Percentiles rank a stretch among this genome's conserved stretches.
Conservation (phyloP, 2,888 invertebrate genomes). For the Stenodera caucasica region DNA sequence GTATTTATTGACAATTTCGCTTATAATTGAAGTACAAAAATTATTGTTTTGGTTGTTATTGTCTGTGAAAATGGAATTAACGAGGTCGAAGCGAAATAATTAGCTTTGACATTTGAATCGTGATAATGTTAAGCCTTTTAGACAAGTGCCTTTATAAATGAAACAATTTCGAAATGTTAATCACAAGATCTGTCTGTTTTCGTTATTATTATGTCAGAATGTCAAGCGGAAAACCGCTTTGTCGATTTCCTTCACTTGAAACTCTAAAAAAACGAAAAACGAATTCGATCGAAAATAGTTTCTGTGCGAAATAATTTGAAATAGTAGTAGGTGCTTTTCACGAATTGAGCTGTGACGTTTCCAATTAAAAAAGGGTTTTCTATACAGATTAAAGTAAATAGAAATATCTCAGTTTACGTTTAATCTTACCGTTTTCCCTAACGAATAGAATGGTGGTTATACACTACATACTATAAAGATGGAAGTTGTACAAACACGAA, state of each 20-base stretch:
- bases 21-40: constrained; percentile 19
- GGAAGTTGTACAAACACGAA: constrained; percentile 34
- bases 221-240: constrained; percentile 26
- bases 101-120: constrained; percentile 38
- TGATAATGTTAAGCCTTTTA: constrained; percentile 35
- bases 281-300: too few species aligned
- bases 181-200: constrained; percentile 31
- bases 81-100: constrained; percentile 32
- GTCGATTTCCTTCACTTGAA: constrained; percentile 1
- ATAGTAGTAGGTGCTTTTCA: too few species aligned
- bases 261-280: too few species aligned
- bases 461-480: constrained; percentile 6
- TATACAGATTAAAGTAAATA: constrained; percentile 19
- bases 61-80: constrained; percentile 28
- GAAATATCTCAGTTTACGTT: constrained; percentile 6
- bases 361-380: constrained; percentile 28
- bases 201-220: constrained; percentile 26
- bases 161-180: constrained; percentile 35
- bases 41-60: constrained; percentile 25
- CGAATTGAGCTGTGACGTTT: constrained; percentile 12
- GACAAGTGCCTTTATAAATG: constrained; percentile 32
- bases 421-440: constrained; percentile 1
- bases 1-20: too few species aligned
- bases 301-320: too few species aligned
- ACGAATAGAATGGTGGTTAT: neutral